These are phyloP conservation scores for Ochropleura leucogaster DNA, from an alignment of 2,888 invertebrate species.

Conservation along the genomic window DNA sequence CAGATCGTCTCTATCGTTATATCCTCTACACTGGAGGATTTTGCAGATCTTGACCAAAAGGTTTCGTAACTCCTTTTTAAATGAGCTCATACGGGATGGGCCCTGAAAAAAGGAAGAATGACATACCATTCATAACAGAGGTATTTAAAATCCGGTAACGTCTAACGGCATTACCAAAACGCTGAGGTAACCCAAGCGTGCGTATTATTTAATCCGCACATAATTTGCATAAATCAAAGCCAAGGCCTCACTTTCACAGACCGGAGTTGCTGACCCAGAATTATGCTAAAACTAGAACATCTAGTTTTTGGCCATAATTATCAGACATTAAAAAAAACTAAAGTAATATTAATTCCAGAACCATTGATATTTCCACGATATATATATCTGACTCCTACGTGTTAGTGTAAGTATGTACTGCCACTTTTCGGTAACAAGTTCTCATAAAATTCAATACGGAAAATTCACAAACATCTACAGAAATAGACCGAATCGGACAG, in stretches of 20 bases:
- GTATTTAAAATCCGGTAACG: slow-evolving; percentile 17
- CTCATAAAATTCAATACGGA: neutral
- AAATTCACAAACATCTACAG: neutral
- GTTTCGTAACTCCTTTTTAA: neutral
- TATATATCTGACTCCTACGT: too few species aligned
- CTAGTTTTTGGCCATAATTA: neutral
- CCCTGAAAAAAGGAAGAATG: neutral
- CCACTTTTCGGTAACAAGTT: neutral
- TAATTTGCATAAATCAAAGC: slow-evolving; percentile 41
- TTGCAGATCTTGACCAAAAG: neutral
- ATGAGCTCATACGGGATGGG: too few species aligned
- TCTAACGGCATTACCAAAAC: slow-evolving; percentile 7
- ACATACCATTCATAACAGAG: slow-evolving; percentile 1
- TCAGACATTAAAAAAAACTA: neutral
- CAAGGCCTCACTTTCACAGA: slow-evolving; percentile 59
- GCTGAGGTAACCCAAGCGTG: slow-evolving; percentile 22
- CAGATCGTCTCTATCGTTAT: too few species aligned
- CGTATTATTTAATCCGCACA: slow-evolving; percentile 52
- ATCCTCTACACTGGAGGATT: neutral
- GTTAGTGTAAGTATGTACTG: too few species aligned
- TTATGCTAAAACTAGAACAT: slow-evolving; percentile 22
- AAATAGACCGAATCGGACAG: neutral
- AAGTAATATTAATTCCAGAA: neutral
- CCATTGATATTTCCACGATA: neutral
- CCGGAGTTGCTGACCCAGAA: slow-evolving; percentile 58